These are phyloP conservation scores for Coranthus polyacanthus DNA, from an alignment of 2,797 vertebrate species.

Conservation along the genomic window DNA sequence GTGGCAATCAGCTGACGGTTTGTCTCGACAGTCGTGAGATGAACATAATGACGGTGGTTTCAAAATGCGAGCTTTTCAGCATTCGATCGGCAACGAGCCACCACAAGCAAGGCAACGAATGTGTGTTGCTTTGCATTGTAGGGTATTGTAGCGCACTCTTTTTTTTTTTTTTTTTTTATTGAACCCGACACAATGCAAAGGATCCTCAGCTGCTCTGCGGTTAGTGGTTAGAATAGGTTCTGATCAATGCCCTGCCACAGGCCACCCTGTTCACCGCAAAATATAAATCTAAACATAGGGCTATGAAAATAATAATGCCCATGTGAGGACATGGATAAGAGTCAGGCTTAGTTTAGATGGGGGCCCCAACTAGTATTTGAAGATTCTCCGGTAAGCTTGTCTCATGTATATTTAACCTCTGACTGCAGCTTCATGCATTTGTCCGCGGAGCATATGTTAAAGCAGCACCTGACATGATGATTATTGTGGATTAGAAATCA, in stretches of 20 bases:
- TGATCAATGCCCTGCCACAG: background rate
- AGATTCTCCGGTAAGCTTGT: background rate
- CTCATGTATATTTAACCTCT: constrained; percentile 14
- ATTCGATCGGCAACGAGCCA: too few species aligned
- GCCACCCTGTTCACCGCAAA: background rate
- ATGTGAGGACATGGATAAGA: background rate
- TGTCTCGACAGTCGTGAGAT: too few species aligned
- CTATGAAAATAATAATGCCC: background rate
- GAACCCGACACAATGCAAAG: too few species aligned
- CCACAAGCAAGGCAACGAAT: too few species aligned
- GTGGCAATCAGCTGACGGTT: too few species aligned
- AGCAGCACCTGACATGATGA: background rate
- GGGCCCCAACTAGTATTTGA: background rate
- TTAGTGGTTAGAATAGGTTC: too few species aligned
- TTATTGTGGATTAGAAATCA: background rate
- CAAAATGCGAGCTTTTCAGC: too few species aligned
- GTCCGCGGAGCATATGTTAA: background rate
- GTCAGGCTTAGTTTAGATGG: background rate
- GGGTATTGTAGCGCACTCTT: too few species aligned
- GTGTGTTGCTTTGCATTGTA: too few species aligned
- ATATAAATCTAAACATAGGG: background rate
- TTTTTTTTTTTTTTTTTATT: too few species aligned
- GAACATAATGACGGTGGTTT: too few species aligned
- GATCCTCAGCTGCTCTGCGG: too few species aligned
- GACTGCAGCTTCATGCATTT: background rate